These are phyloP conservation scores for Lanistes nyassanus DNA, from an alignment of 1,140 invertebrate genomes.

Conservation along the genomic window DNA sequence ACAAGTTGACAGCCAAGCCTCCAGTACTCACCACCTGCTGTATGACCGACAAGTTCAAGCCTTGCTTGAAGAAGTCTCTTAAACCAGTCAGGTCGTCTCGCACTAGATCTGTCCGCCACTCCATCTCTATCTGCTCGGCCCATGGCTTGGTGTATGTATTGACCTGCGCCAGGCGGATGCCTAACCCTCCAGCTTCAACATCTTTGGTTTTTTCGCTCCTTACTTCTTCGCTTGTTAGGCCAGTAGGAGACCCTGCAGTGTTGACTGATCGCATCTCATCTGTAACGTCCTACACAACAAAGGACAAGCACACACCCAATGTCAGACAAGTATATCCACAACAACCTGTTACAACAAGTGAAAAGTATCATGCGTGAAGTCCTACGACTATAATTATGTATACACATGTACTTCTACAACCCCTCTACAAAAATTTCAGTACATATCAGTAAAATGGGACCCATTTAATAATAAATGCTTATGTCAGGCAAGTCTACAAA, in stretches of 20 bases:
- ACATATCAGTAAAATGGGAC: too few species aligned
- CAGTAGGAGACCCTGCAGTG: neutral
- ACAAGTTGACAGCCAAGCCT: neutral
- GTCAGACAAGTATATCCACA: too few species aligned
- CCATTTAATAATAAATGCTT: too few species aligned
- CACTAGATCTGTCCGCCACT: slow-evolving; percentile 48
- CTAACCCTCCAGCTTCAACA: slow-evolving; percentile 3
- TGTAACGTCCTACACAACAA: too few species aligned
- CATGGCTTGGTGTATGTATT: slow-evolving; percentile 45
- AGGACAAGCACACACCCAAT: too few species aligned
- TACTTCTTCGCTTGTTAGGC: slow-evolving; percentile 4
- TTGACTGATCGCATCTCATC: too few species aligned
- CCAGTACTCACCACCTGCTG: slow-evolving; percentile 60
- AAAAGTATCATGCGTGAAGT: too few species aligned
- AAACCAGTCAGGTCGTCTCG: slow-evolving; percentile 57
- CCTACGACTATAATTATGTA: too few species aligned
- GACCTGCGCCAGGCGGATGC: slow-evolving; percentile 32
- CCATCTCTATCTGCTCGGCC: slow-evolving; percentile 58
- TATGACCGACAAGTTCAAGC: slow-evolving; percentile 58
- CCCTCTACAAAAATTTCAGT: too few species aligned
- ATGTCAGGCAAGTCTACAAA: too few species aligned
- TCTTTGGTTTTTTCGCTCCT: slow-evolving; percentile 16
- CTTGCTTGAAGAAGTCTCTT: slow-evolving; percentile 61
- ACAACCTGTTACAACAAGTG: too few species aligned
- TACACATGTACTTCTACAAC: too few species aligned